Percentiles rank a stretch among this genome's conserved stretches.
These are phyloP conservation scores for Hemiprocne comata DNA, from an alignment of 2,113 vertebrate genomes.

Conservation along the genomic window DNA sequence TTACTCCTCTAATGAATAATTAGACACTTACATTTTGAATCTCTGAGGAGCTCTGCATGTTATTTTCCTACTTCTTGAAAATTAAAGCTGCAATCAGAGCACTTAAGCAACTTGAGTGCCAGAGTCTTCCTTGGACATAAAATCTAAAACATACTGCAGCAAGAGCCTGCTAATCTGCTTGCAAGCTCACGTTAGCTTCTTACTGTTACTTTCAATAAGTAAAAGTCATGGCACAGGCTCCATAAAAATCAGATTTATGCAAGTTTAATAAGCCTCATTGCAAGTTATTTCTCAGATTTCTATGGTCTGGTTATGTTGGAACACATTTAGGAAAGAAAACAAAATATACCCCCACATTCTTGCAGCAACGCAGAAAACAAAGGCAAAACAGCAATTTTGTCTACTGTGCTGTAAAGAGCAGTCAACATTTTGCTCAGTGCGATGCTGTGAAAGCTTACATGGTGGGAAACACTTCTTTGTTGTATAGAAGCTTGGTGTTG, in stretches of 20 bases:
- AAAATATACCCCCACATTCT: not conserved
- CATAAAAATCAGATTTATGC: conserved; percentile 56
- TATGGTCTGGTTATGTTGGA: not conserved
- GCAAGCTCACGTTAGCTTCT: conserved; percentile 32
- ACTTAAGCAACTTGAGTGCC: not conserved
- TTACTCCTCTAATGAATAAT: not conserved
- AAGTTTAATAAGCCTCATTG: not conserved
- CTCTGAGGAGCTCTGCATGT: not conserved
- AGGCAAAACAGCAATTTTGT: conserved; percentile 1
- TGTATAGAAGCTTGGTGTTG: not conserved
- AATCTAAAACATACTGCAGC: not conserved
- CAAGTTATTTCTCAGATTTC: conserved; percentile 10
- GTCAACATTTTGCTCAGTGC: not conserved
- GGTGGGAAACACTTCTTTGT: not conserved
- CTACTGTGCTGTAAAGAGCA: not conserved
- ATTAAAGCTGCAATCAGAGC: not conserved
- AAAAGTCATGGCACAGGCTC: not conserved
- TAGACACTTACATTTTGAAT: not conserved
- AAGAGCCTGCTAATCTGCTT: not conserved
- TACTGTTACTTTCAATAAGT: conserved; percentile 30
- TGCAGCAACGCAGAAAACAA: not conserved
- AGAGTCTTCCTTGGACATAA: not conserved
- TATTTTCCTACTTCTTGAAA: not conserved
- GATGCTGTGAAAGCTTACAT: not conserved
- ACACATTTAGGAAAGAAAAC: not conserved